These are phyloP conservation scores for Seriola rivoliana DNA, from an alignment of 2,113 vertebrate species.

Conservation along the genomic window DNA sequence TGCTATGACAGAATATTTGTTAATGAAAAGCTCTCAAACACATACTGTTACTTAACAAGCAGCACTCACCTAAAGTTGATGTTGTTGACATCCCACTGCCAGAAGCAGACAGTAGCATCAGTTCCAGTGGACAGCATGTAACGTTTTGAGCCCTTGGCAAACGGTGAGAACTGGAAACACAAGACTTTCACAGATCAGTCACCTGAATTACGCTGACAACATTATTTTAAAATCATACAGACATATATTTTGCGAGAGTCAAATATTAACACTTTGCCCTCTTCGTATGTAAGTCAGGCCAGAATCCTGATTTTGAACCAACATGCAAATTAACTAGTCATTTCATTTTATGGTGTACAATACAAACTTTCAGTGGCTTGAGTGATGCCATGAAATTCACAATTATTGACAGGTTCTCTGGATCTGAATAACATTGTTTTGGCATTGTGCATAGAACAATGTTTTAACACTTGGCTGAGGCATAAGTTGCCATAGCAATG, in stretches of 20 bases:
- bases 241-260: too few relatives aligned
- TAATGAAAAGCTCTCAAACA: neutral
- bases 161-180: slow-evolving; percentile 93
- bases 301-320: neutral
- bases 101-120: slow-evolving; percentile 97
- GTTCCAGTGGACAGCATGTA: slow-evolving; percentile 98
- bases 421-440: too few relatives aligned
- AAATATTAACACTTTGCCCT: neutral
- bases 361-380: too few relatives aligned
- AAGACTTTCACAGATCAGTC: slow-evolving; percentile 12
- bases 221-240: neutral
- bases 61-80: slow-evolving; percentile 92
- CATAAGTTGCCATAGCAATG: neutral
- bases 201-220: neutral
- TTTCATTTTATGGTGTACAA: neutral
- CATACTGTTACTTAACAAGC: neutral
- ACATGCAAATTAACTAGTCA: neutral
- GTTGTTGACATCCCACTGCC: slow-evolving; percentile 95
- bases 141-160: slow-evolving; percentile 92
- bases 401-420: too few relatives aligned
- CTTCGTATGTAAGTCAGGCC: too few relatives aligned
- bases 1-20: neutral
- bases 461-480: neutral
- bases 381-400: too few relatives aligned
- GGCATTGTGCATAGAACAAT: neutral